Base-by-base conservation (phyloP, 2,888 invertebrate genomes). In the Ophion costatus region DNA sequence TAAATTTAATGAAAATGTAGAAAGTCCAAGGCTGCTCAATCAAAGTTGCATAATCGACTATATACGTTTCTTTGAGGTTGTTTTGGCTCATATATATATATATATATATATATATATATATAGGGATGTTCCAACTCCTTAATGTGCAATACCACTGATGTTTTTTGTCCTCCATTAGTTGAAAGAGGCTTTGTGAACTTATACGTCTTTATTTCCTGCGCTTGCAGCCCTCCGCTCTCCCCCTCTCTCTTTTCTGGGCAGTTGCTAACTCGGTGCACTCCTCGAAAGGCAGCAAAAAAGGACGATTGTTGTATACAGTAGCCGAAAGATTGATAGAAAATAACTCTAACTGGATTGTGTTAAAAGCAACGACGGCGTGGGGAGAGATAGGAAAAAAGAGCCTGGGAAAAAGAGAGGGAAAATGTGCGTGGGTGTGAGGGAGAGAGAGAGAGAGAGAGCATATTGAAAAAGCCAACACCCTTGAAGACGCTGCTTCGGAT, bases 341-440 rank as follows among this genome's bases (percentile, higher is more conserved):
- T 79, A 86, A 83, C 71, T 86, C 85, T 85, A 81, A 75, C 71
- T 84, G 78, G 78, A 64, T 75, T 78, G 71, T 51, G 74, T 57
- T 61, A 29, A 70, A 70, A 38, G 38, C 7, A 38, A 38, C 38
- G 38, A 9, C 38, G 5, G 9, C 38, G 38, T 7, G 38, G 38
- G 38, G 38, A 4, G 33, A 33, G 33, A 33, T 33, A 33, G 5
- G 5, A 33, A 33, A 33, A 33, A n/a, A n/a, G n/a, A n/a, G n/a
- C n/a, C 1, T 2, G 29, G 29, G 0, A 2, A 7, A 38, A 7
- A 38, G 38, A 9, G 38, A 7, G 9, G 3, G 38, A 38, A 5
- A 3, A 33, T 33, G 5, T 33, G 51, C 14, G 14, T 24, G 45
- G 45, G 3, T 61, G 45, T 67, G 80, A 42, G 33, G 51, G 20